Conservation (phyloP, 2,113 vertebrate species). For the Campylorhamphus procurvoides region DNA sequence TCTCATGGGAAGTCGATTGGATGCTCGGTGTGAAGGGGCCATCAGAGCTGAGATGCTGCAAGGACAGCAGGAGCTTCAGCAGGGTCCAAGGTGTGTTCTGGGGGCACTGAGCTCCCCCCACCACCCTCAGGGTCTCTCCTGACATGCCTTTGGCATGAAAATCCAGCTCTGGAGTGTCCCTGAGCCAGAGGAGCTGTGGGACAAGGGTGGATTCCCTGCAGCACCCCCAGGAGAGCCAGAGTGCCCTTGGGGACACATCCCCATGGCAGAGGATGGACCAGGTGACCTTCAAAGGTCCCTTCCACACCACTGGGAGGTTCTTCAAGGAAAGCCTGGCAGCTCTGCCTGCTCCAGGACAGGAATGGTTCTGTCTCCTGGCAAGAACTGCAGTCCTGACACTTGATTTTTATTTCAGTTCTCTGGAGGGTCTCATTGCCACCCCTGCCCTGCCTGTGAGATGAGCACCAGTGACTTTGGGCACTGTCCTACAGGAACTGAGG, state of each 20-base stretch:
- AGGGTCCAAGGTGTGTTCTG: neutral
- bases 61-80: neutral
- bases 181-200: neutral
- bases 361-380: neutral
- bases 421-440: neutral
- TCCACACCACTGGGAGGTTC: neutral
- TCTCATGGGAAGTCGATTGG: neutral
- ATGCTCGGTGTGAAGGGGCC: neutral
- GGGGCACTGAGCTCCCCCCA: neutral
- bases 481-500: neutral
- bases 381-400: neutral
- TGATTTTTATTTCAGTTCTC: neutral
- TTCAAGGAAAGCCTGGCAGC: neutral
- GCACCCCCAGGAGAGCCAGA: neutral
- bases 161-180: neutral
- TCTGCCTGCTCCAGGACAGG: neutral
- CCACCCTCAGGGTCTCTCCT: too few relatives aligned
- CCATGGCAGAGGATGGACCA: too few relatives aligned
- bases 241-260: neutral
- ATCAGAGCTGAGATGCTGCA: neutral
- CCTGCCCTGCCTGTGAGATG: neutral
- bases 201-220: neutral
- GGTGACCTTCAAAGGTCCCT: neutral
- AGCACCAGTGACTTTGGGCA: neutral
- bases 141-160: neutral